A percentile compares a stretch with the other conserved stretches of the same genome.
phyloP scores from a whole-genome alignment of 2,888 invertebrate species.

The Caenorhabditis drosophilae region DNA sequence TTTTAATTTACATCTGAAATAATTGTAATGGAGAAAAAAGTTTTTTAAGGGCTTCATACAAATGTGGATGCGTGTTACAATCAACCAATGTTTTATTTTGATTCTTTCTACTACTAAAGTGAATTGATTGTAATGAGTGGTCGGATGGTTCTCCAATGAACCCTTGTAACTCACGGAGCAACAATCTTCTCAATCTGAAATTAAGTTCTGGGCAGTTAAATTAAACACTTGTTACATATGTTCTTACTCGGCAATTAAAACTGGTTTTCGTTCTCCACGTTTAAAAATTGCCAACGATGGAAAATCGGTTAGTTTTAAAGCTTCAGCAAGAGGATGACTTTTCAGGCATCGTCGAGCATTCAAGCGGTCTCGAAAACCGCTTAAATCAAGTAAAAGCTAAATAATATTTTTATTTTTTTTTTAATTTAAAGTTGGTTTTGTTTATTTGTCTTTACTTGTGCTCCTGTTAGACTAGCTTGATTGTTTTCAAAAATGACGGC shows the following conservation, averaged over 20 bases:
- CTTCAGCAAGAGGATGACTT: slow-evolving; percentile 60
- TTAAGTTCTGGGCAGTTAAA: not conserved
- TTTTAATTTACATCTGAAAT: slow-evolving; percentile 53
- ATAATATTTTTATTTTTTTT: slow-evolving; percentile 4
- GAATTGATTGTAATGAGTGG: slow-evolving; percentile 32
- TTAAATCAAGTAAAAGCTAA: slow-evolving; percentile 63
- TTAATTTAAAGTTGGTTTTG: not conserved
- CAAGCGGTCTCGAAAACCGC: slow-evolving; percentile 50
- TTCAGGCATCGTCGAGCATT: slow-evolving; percentile 55
- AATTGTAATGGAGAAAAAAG: not conserved
- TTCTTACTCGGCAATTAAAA: slow-evolving; percentile 60
- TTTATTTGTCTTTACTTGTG: slow-evolving; percentile 60
- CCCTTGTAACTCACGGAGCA: slow-evolving; percentile 61
- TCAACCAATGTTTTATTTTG: slow-evolving; percentile 33
- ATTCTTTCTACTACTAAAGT: slow-evolving; percentile 49
- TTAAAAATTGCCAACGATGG: slow-evolving; percentile 66
- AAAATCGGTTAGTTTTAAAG: slow-evolving; percentile 64
- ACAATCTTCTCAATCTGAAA: slow-evolving; percentile 61
- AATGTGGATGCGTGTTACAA: slow-evolving; percentile 53
- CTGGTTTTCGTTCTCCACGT: slow-evolving; percentile 60
- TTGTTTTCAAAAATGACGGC: slow-evolving; percentile 64
- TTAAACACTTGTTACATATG: not conserved
- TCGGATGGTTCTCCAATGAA: slow-evolving; percentile 41
- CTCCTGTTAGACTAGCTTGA: slow-evolving; percentile 58
- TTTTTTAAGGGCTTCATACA: too few species aligned